These are phyloP conservation scores for Baccha elongata DNA, from an alignment of 2,888 invertebrate genomes.

Conservation along the genomic window DNA sequence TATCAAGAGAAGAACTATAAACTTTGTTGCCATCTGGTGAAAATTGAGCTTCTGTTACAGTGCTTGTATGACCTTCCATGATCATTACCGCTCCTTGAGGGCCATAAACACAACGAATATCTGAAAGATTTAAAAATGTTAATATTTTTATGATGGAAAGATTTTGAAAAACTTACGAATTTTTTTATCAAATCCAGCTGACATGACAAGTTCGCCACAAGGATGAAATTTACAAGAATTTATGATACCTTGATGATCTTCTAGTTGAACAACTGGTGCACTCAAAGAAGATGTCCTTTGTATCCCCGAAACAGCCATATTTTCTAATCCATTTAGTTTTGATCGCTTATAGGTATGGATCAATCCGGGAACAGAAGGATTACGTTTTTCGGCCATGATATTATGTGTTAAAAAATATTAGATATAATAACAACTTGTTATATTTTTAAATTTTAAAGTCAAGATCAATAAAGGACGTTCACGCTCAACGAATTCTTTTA, in stretches of 20 bases:
- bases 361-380: neutral
- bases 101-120: constrained; percentile 97
- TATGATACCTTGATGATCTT: constrained; percentile 98
- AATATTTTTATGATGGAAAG: too few species aligned
- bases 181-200: constrained; percentile 96
- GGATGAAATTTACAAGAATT: constrained; percentile 96
- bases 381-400: neutral
- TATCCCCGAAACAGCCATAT: neutral
- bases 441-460: too few species aligned
- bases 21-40: constrained; percentile 91
- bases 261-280: constrained; percentile 96
- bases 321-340: neutral
- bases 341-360: constrained; percentile 1
- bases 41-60: constrained; percentile 95
- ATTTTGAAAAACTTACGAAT: constrained; percentile 90
- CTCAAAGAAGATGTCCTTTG: constrained; percentile 87
- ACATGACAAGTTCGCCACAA: constrained; percentile 96
- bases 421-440: too few species aligned
- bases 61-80: constrained; percentile 97
- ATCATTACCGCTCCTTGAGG: constrained; percentile 98
- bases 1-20: constrained; percentile 96
- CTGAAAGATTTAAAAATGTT: constrained; percentile 81
- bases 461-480: too few species aligned
- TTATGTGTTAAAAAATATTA: too few species aligned
- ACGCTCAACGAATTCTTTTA: too few species aligned